Conservation (phyloP, 1,140 invertebrate species). For the Bombus cullumanus region DNA sequence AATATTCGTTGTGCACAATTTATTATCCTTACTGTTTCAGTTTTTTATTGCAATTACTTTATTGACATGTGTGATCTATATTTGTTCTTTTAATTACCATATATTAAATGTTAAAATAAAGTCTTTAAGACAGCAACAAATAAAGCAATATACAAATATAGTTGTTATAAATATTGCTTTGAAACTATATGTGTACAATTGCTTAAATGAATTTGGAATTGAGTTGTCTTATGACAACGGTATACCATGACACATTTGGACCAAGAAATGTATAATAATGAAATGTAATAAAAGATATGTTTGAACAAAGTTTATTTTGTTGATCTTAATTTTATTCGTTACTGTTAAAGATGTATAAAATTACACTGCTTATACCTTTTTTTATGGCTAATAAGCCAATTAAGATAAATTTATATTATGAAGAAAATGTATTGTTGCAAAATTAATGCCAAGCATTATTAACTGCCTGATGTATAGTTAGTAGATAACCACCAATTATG, state of each 20-base stretch:
- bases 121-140: constrained; percentile 22
- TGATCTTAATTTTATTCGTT: constrained; percentile 3
- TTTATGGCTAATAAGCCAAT: background rate
- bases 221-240: constrained; percentile 47
- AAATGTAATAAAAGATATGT: constrained; percentile 55
- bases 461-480: constrained; percentile 48
- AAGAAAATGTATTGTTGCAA: constrained; percentile 44
- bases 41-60: background rate
- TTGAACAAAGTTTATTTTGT: constrained; percentile 39
- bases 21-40: background rate
- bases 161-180: constrained; percentile 27
- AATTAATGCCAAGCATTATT: constrained; percentile 41
- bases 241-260: constrained; percentile 62
- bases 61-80: background rate
- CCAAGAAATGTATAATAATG: constrained; percentile 67
- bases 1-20: background rate
- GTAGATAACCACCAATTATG: constrained; percentile 43
- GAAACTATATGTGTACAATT: constrained; percentile 41
- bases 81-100: background rate
- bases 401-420: constrained; percentile 42
- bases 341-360: constrained; percentile 42
- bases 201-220: constrained; percentile 57
- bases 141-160: constrained; percentile 36
- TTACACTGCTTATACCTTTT: background rate
- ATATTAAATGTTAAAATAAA: constrained; percentile 2